Conservation (phyloP, 2,888 invertebrate species). For the Rhodophaea formosa region DNA sequence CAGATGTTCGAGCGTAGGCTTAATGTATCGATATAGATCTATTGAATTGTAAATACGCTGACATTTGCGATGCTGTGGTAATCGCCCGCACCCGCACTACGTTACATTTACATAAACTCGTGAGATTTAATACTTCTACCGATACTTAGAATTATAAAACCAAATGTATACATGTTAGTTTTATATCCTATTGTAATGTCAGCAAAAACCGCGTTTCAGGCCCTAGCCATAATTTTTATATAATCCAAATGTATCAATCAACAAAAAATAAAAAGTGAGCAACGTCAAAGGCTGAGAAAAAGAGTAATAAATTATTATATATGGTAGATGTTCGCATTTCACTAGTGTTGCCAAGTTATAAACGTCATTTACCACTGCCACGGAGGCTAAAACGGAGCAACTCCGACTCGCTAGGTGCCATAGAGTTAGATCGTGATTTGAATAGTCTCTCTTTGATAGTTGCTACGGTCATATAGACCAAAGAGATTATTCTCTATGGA, state of each 20-base stretch:
- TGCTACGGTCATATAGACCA: no score
- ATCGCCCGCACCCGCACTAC: constrained; percentile 1
- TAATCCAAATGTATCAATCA: not conserved
- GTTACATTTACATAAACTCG: not conserved
- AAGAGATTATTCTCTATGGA: no score
- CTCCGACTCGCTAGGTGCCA: constrained; percentile 13
- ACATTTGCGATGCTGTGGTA: constrained; percentile 21
- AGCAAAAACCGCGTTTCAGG: not conserved
- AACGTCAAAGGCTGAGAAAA: constrained; percentile 13
- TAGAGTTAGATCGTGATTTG: not conserved
- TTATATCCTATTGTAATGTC: not conserved
- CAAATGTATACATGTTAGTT: not conserved
- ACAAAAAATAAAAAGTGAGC: constrained; percentile 4
- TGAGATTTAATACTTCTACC: not conserved
- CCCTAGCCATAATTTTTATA: not conserved
- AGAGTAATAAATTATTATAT: constrained; percentile 9
- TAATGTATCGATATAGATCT: constrained; percentile 22
- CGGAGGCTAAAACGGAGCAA: constrained; percentile 14
- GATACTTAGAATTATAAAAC: not conserved
- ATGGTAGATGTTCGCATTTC: constrained; percentile 11
- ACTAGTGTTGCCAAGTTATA: constrained; percentile 26
- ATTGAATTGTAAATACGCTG: constrained; percentile 32
- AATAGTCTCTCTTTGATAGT: constrained; percentile 6
- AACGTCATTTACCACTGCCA: constrained; percentile 26
- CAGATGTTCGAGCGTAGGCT: constrained; percentile 26